These are phyloP conservation scores for Vireo griseus DNA, from an alignment of 2,797 vertebrate species.

Conservation along the genomic window DNA sequence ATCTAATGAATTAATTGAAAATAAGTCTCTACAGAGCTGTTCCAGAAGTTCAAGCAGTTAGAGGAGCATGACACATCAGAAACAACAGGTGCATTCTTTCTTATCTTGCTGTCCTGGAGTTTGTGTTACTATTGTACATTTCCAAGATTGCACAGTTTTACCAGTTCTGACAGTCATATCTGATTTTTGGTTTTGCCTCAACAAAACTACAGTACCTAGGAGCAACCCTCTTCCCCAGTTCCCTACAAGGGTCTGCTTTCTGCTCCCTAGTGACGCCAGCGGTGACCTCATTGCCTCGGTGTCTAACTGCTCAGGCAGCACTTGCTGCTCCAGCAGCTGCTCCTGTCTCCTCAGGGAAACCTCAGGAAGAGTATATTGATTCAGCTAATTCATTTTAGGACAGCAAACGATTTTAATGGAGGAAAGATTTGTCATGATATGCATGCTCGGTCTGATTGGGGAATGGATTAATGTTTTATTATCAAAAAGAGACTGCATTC, in stretches of 20 bases:
- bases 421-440: neutral
- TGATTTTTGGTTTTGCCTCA: neutral
- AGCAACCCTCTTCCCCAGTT: neutral
- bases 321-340: neutral
- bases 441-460: neutral
- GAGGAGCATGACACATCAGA: neutral
- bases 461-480: neutral
- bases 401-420: neutral
- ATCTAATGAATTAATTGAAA: neutral
- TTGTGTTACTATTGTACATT: neutral
- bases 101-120: neutral
- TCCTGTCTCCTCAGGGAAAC: neutral
- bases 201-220: neutral
- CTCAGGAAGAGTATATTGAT: neutral
- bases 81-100: neutral
- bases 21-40: neutral
- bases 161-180: neutral
- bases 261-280: neutral
- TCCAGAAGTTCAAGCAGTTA: neutral
- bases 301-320: neutral
- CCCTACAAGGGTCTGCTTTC: neutral
- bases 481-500: neutral
- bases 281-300: neutral
- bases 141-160: neutral
- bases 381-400: constrained; percentile 17